Evolutionary conservation across 2,888 invertebrate genomes (phyloP), one percentile per base, ranked within the genome.

Genomic region (Eilema griseolum): DNA sequence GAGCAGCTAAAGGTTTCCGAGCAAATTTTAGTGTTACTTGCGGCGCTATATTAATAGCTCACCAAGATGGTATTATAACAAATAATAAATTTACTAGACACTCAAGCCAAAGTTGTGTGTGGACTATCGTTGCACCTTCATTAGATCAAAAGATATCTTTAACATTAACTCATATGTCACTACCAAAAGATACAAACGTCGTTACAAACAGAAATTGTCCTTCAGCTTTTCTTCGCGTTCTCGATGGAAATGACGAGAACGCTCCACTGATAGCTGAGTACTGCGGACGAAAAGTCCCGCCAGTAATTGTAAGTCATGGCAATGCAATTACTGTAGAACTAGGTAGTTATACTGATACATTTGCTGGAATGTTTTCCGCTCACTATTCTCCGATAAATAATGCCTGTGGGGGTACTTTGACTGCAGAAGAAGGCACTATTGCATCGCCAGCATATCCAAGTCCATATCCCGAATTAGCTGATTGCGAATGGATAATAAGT

Each of bases 381-480:
- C 90, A 93, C 71, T 96, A 95, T 77, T 89, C 95, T 0, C 87
- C 93, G 3, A 82, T 95, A 76, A 91, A 90, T 52, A 90, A 89
- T 95, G 97, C 98, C 11, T 99, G 99, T 90, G 99, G 99, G n/a
- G 99, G 98, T 1, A 93, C 90, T 12, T 86, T 99, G 66, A 96
- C 93, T 0, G 95, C 97, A 5, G 96, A 97, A 70, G 95, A 95
- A 64, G 99, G 99, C 0, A 96, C 96, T 3, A 97, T 99, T 67
- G 96, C 96, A 7, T 98, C 99, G 0, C 99, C 99, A 0, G 97
- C 97, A 86, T 99, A 98, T 91, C 99, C 99, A 0, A 95, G 96
- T 71, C 93, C 96, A 0, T 98, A 98, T 90, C 95, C 96, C 8
- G 93, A 95, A 33, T 96, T 96, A 77, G 95, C 97, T 0, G 96